Evolutionary conservation across 1,140 invertebrate species (phyloP).

Genomic region (Lasioglossum albipes): DNA sequence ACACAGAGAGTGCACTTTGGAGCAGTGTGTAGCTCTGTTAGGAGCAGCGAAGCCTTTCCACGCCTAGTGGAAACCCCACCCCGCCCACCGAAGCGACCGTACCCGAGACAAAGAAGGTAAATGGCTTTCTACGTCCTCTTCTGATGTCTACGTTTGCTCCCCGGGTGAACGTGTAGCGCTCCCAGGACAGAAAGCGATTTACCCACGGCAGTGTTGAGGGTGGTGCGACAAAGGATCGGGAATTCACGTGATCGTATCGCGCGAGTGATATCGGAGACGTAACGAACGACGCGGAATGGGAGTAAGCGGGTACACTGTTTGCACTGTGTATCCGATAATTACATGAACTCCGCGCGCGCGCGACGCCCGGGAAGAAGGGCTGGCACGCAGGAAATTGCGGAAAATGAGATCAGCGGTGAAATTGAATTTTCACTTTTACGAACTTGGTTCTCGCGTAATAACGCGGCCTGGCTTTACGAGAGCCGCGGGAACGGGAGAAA

Average conservation of each 20-base stretch:
- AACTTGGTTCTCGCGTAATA: constrained; percentile 2
- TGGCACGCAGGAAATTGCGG: not conserved
- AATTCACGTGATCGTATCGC: not conserved
- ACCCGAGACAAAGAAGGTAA: too few species aligned
- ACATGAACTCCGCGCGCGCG: not conserved
- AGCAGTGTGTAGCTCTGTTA: too few species aligned
- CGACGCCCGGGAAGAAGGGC: not conserved
- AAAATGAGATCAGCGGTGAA: constrained; percentile 9
- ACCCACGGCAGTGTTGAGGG: too few species aligned
- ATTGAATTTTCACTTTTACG: constrained; percentile 29
- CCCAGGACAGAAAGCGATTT: too few species aligned
- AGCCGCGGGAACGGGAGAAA: not conserved
- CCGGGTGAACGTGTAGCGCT: too few species aligned
- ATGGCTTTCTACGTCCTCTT: too few species aligned
- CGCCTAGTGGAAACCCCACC: too few species aligned
- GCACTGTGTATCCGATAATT: not conserved
- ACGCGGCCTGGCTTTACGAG: not conserved
- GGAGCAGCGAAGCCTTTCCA: too few species aligned
- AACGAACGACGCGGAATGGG: not conserved
- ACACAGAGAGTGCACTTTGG: too few species aligned
- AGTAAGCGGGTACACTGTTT: not conserved
- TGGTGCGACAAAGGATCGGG: not conserved
- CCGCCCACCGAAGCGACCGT: too few species aligned
- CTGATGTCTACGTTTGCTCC: too few species aligned
- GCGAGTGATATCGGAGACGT: not conserved